Base-by-base conservation (phyloP, 2,113 vertebrate species). In the Poeciliopsis retropinna region DNA sequence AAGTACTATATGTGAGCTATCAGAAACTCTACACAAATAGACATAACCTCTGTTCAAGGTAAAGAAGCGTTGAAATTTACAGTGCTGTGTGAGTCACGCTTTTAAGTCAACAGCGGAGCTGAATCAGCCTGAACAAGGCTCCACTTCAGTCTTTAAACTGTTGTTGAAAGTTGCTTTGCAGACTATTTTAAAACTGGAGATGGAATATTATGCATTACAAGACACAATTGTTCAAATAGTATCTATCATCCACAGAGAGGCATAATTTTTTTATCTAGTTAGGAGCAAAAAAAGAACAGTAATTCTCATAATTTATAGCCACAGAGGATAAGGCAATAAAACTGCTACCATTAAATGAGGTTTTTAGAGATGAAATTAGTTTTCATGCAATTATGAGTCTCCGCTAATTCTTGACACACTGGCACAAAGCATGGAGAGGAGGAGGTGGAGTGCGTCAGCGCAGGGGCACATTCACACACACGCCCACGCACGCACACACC, bases 351-450 rank as follows among this genome's bases (percentile, higher is more conserved):
- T 90, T 91, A 92, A 92, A 86, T 74, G 62, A 85, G 87, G 84
- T 85, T 93, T 90, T 87, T 82, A 91, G 78, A 89, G 81, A 93
- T 89, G 86, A 91, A 92, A 93, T 93, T 92, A 91, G 86, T 92
- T 93, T 89, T 88, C 88, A 88, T 88, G 87, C 88, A 92, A 92
- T 93, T 91, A 92, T 81, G 82, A 85, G 73, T 84, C 85, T 86
- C 79, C 60, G 51, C 86, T 91, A 88, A 93, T 89, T 93, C 76
- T 84, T 84, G 85, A 89, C 89, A 87, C 92, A 87, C 67, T 68
- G 86, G 85, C 83, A 73, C 81, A 37, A 79, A 78, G 89, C 72
- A 74, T 70, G 80, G 81, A 82, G 75, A 81, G 74, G 80, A 39
- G 80, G 73, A 84, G 83, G 70, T 27, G 74, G 62, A 17, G 65